These are phyloP conservation scores for Drosophila trichaetosa DNA, from an alignment of 2,888 invertebrate genomes.

Conservation along the genomic window DNA sequence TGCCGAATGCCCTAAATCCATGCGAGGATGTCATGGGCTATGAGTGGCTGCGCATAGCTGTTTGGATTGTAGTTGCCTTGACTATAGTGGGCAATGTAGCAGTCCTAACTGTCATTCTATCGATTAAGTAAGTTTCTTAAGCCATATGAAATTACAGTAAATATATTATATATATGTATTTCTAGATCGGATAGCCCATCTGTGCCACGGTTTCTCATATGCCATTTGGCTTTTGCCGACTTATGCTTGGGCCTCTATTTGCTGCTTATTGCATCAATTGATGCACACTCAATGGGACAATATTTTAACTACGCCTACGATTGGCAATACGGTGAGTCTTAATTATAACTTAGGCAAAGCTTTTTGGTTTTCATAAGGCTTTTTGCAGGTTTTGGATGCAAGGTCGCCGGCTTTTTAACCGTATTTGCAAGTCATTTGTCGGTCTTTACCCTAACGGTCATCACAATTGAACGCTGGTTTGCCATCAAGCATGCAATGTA, in stretches of 20 bases:
- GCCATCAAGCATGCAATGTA: slow-evolving; percentile 94
- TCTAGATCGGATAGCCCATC: slow-evolving; percentile 86
- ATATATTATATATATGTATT: not conserved
- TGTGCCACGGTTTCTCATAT: slow-evolving; percentile 90
- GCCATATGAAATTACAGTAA: not conserved
- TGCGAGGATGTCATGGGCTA: slow-evolving; percentile 96
- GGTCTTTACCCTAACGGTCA: slow-evolving; percentile 93
- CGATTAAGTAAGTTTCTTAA: slow-evolving; percentile 85
- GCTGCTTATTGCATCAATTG: slow-evolving; percentile 92
- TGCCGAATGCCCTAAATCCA: slow-evolving; percentile 93
- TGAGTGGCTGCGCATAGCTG: slow-evolving; percentile 90
- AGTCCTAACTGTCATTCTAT: slow-evolving; percentile 91
- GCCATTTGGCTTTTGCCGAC: slow-evolving; percentile 95
- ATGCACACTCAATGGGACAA: slow-evolving; percentile 92
- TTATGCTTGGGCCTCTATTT: slow-evolving; percentile 94
- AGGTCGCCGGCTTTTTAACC: slow-evolving; percentile 94
- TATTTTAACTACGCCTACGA: slow-evolving; percentile 96
- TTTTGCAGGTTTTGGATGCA: slow-evolving; percentile 89
- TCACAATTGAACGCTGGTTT: slow-evolving; percentile 94
- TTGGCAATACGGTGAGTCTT: slow-evolving; percentile 91
- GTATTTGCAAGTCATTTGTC: slow-evolving; percentile 95
- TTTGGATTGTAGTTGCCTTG: slow-evolving; percentile 94
- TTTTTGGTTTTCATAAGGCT: not conserved
- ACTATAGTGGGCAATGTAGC: slow-evolving; percentile 94
- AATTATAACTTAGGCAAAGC: fast-evolving